Evolutionary conservation across 2,888 invertebrate genomes (phyloP).

Genomic region (Neoaliturus tenellus): DNA sequence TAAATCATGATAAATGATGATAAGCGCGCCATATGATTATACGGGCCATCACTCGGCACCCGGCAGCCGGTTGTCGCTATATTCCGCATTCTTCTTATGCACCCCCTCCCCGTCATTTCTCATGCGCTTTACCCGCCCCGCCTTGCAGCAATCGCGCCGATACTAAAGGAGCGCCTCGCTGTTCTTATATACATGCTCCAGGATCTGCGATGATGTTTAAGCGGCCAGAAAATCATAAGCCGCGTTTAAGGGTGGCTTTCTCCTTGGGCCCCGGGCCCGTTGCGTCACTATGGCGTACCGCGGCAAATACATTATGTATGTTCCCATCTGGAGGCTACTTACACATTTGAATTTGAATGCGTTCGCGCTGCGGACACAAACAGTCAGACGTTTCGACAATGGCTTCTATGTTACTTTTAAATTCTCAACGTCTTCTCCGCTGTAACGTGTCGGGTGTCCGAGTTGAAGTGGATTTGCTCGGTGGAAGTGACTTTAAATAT

Average conservation of each 20-base stretch:
- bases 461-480: too few species aligned
- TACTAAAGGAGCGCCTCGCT: constrained; percentile 40
- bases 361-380: not conserved
- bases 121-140: not conserved
- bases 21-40: constrained; percentile 37
- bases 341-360: constrained; percentile 37
- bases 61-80: too few species aligned
- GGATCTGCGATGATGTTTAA: constrained; percentile 18
- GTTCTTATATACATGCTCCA: constrained; percentile 38
- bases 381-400: not conserved
- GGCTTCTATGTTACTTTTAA: too few species aligned
- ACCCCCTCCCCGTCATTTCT: not conserved
- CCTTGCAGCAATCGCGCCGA: constrained; percentile 28
- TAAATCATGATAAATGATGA: constrained; percentile 42
- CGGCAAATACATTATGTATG: constrained; percentile 39
- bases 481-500: too few species aligned
- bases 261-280: not conserved
- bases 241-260: constrained; percentile 33
- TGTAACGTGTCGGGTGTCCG: too few species aligned
- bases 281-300: not conserved
- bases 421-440: not conserved
- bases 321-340: constrained; percentile 16
- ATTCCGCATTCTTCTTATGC: constrained; percentile 27
- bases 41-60: constrained; percentile 17
- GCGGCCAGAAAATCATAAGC: constrained; percentile 46